phyloP scores from a whole-genome alignment of 1,140 invertebrate genomes.

The Colletes gigas region DNA sequence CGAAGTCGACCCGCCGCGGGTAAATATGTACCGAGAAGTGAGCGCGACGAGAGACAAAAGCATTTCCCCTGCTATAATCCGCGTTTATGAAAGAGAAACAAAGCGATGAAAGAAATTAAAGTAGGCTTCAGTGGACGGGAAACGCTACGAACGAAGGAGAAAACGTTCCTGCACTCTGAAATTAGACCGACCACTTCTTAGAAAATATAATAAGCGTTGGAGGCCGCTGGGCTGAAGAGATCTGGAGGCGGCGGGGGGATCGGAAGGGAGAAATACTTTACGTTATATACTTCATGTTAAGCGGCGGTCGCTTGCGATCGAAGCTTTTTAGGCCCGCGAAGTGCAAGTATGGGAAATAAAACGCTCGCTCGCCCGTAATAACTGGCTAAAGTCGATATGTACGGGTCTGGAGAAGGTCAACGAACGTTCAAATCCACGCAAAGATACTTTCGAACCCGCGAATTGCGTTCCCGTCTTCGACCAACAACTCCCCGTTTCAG shows the following conservation, averaged over 20 bases:
- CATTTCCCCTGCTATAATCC: slow-evolving; percentile 39
- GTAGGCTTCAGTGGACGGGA: slow-evolving; percentile 16
- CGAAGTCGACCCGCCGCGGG: slow-evolving; percentile 30
- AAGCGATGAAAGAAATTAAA: slow-evolving; percentile 50
- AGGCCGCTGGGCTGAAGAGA: slow-evolving; percentile 2
- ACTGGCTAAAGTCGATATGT: slow-evolving; percentile 28
- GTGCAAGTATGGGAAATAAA: slow-evolving; percentile 30
- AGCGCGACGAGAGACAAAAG: slow-evolving; percentile 44
- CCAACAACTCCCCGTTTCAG: background rate
- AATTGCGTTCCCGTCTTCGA: background rate
- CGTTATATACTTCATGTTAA: background rate
- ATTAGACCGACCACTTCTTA: slow-evolving; percentile 42
- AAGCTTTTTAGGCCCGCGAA: slow-evolving; percentile 12
- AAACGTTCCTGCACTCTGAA: slow-evolving; percentile 11
- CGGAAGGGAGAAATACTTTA: background rate
- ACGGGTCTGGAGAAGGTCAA: slow-evolving; percentile 34
- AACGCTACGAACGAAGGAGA: slow-evolving; percentile 5
- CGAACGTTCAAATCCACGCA: slow-evolving; percentile 31
- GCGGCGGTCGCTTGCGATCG: slow-evolving; percentile 19
- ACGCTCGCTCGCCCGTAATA: slow-evolving; percentile 34
- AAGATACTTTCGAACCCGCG: slow-evolving; percentile 26
- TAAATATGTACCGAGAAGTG: slow-evolving; percentile 47
- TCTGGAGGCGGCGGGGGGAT: background rate
- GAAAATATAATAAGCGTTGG: slow-evolving; percentile 28
- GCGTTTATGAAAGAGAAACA: slow-evolving; percentile 52